Percentiles rank a stretch among this genome's conserved stretches.
Conservation (phyloP, 2,113 vertebrate genomes). For the Pongo abelii region DNA sequence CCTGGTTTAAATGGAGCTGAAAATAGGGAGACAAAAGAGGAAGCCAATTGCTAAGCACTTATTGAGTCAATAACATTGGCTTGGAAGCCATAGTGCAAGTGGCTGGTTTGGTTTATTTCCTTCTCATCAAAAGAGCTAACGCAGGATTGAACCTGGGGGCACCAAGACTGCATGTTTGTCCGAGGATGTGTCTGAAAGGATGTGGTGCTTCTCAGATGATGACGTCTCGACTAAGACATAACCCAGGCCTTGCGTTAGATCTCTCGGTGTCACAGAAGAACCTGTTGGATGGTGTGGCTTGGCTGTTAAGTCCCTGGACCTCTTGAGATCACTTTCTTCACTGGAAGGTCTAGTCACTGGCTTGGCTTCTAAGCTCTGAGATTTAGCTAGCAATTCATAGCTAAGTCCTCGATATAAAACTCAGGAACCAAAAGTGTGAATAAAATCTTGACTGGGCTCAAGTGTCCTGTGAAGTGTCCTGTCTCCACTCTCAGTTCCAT, state of each 20-base stretch:
- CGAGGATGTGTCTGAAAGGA: background rate
- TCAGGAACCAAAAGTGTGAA: background rate
- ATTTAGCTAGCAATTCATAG: background rate
- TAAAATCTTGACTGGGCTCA: background rate
- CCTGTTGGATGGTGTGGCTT: background rate
- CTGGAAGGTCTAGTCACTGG: background rate
- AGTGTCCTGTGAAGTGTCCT: background rate
- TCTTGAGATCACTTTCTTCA: background rate
- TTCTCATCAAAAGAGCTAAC: slow-evolving; percentile 45
- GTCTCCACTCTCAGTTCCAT: background rate
- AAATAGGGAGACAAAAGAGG: slow-evolving; percentile 61
- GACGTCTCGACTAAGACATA: background rate
- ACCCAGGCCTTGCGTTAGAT: background rate
- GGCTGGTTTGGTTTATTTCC: slow-evolving; percentile 64
- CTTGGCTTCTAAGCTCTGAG: background rate
- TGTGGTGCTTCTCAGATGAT: background rate
- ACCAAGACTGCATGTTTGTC: slow-evolving; percentile 1
- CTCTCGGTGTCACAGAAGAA: background rate
- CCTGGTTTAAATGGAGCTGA: slow-evolving; percentile 59
- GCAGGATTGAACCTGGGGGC: slow-evolving; percentile 48
- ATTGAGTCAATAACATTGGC: slow-evolving; percentile 54
- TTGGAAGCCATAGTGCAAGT: slow-evolving; percentile 62
- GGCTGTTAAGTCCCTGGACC: background rate
- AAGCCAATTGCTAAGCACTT: slow-evolving; percentile 65
- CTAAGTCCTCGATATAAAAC: background rate